Evolutionary conservation across 1,140 invertebrate genomes (phyloP), one percentile per base, ranked within the genome.

Genomic region (Oedothorax gibbosus): DNA sequence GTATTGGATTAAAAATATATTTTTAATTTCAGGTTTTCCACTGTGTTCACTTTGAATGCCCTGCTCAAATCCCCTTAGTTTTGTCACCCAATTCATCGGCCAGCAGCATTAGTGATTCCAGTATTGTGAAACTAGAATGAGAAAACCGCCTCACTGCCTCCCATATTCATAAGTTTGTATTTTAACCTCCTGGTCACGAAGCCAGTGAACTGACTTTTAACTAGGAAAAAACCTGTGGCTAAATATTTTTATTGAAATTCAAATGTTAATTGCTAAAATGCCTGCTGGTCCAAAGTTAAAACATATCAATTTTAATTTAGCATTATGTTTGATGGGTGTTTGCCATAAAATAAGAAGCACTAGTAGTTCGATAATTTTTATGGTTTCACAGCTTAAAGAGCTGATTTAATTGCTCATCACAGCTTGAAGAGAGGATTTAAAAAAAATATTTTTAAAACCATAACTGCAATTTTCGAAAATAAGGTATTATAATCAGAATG

Each of bases 41-140:
- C 90, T 96, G 96, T 90, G 98, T 99, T 50, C 98, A 99, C 91
- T 95, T 99, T 90, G 98, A 99, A 91, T 98, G 96, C 90, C 97
- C 97, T 12, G 93, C 85, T 18, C 87, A 87, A 64, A 54, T 81
- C 60, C 86, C 80, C 18, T 21, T 50, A 8, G 18, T 60, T 51
- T 75, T 57, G 0, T 66, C 76, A 21, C 10, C 76, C 7, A 77
- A 81, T 35, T 85, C 83, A 60, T 78, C 83, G 21, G 78, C 21
- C 35, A 77, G 83, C 54, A 85, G 83, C 20, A 51, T 71, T 4
- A 78, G 53, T 50, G 75, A 78, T 51, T 54, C 64, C 10, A 54
- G 21, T 62, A 50, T 65, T 15, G 14, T 72, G 11, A 85, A 57
- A n/a, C 51, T 78, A 35, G 83, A 85, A n/a, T 75, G 72, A 75